Percentiles rank a stretch among this genome's conserved stretches.
These are phyloP conservation scores for Enteromius fasciolatus DNA, from an alignment of 2,797 vertebrate species.

Conservation along the genomic window DNA sequence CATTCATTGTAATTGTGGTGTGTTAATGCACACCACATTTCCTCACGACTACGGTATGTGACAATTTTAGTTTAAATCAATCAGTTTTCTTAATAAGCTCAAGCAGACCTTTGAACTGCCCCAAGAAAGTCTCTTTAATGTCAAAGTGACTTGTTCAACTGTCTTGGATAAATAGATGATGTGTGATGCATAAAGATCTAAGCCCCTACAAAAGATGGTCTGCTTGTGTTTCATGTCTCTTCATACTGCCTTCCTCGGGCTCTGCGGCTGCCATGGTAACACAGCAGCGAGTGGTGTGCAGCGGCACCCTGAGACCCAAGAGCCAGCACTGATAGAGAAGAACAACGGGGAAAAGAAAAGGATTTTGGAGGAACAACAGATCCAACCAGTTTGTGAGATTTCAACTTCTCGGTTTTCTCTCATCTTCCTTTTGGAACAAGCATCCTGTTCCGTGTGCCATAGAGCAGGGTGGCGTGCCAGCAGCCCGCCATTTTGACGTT, in stretches of 20 bases:
- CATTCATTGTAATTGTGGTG: not conserved
- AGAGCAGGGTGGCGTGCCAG: constrained; percentile 16
- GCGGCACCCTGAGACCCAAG: constrained; percentile 43
- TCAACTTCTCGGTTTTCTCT: constrained; percentile 34
- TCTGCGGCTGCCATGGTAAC: constrained; percentile 62
- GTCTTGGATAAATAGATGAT: constrained; percentile 40
- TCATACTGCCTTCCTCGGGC: constrained; percentile 48
- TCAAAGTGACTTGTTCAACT: constrained; percentile 40
- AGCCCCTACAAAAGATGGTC: constrained; percentile 56
- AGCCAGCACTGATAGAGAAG: constrained; percentile 30
- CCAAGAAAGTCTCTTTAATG: constrained; percentile 39
- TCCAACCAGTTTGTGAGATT: constrained; percentile 39
- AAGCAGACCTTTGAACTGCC: constrained; percentile 26
- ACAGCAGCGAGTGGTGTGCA: constrained; percentile 44
- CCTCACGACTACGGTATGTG: not conserved
- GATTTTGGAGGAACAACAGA: constrained; percentile 42
- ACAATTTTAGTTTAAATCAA: not conserved
- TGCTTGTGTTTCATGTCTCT: constrained; percentile 61
- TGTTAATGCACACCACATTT: not conserved
- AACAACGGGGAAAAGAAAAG: constrained; percentile 18
- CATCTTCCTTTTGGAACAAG: constrained; percentile 32
- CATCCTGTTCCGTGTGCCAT: constrained; percentile 22
- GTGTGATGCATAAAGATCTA: constrained; percentile 48
- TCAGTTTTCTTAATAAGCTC: constrained; percentile 13
- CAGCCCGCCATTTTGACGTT: constrained; percentile 41